Evolutionary conservation across 2,797 vertebrate species (phyloP), one percentile per base, ranked within the genome.

Genomic region (Eospalax fontanierii): DNA sequence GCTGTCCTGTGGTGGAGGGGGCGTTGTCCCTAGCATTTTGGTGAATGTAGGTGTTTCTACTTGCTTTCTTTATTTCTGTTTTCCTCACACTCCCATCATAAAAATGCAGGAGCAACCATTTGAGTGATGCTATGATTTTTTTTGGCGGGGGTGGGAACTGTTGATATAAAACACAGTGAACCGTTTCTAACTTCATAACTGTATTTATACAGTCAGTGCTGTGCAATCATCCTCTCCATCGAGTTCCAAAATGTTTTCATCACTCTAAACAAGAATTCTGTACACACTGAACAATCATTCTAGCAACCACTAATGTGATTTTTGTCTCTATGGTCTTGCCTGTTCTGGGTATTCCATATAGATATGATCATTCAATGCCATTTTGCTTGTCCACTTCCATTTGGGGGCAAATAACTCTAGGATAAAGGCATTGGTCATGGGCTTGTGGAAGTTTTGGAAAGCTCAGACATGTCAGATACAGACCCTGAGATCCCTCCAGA

Each of bases 311-410:
- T 28, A n/a, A 87, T 73, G 35, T 89, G 18, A 78, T 70, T 88
- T 82, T 46, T 88, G 15, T 80, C 65, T 91, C 46, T 91, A 3
- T 70, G 9, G 46, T 68, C 71, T 92, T 88, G 75, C n/a, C n/a
- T 66, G 0, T 26, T 94, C 40, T 70, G 26, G 26, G 38, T 30
- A 65, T 57, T 87, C 82, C 35, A 57, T 54, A 19, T 35, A 61
- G 87, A 71, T 65, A 57, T 24, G 43, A 18, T 76, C 46, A 63
- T 46, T 70, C 19, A 85, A 38, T 50, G 68, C 38, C 50, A 40
- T 30, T 73, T 57, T 28, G 50, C 83, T 61, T 79, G 22, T n/a
- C 87, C 83, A 14, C 68, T 87, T 81, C 3, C 3, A 50, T 35
- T 89, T 84, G 54, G 7, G 75, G 68, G 24, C 30, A 88, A 79